Conservation (phyloP, 2,797 vertebrate genomes). For the Adrianichthys oophorus region DNA sequence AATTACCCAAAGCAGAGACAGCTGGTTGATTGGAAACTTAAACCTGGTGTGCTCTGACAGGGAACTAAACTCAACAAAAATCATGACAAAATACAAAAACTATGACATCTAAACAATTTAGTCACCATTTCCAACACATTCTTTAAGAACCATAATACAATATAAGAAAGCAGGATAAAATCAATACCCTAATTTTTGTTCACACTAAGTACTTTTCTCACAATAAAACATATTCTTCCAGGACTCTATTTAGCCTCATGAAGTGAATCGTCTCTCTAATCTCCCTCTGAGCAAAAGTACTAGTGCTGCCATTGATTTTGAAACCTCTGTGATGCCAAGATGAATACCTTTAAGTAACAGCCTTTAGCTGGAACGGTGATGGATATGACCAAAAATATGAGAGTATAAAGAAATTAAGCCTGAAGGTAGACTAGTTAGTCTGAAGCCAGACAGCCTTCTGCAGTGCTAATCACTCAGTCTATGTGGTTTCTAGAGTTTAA, state of each 20-base stretch:
- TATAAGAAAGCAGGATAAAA: slow-evolving; percentile 10
- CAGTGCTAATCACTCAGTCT: neutral
- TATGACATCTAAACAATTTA: neutral
- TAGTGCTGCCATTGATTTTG: neutral
- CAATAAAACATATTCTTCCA: slow-evolving; percentile 1
- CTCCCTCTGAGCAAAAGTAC: neutral
- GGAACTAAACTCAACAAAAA: too few species aligned
- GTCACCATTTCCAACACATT: slow-evolving; percentile 6
- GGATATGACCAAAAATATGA: neutral
- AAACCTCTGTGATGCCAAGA: neutral
- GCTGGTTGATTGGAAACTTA: too few species aligned
- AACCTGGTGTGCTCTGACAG: too few species aligned
- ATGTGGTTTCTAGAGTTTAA: neutral
- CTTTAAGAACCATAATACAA: slow-evolving; percentile 2
- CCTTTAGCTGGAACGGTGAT: neutral
- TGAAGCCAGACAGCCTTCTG: neutral
- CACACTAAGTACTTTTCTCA: neutral
- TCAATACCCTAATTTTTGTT: neutral
- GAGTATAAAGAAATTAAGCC: neutral
- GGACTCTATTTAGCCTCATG: neutral
- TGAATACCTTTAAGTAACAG: neutral
- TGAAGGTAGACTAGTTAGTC: neutral
- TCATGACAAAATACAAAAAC: too few species aligned
- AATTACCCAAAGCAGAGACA: too few species aligned
- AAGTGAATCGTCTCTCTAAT: neutral